Evolutionary conservation across 2,113 vertebrate species (phyloP).

Genomic region (Eupsittula cactorum): DNA sequence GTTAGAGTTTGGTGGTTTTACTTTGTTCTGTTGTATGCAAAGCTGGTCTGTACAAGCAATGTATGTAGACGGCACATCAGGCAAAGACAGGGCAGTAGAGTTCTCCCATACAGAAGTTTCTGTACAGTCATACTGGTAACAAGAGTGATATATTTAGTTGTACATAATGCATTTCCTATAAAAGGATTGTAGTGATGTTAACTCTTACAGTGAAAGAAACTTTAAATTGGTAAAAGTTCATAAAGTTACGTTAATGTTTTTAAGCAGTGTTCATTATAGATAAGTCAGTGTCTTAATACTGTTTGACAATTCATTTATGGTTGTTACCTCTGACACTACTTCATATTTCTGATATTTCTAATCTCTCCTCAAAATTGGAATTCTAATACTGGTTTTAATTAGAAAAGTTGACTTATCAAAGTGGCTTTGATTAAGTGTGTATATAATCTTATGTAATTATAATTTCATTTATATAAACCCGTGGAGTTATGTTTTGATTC

Average conservation of each 20-base stretch:
- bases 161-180: background rate
- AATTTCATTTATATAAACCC: constrained; percentile 34
- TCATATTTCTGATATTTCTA: constrained; percentile 59
- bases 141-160: background rate
- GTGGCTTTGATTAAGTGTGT: constrained; percentile 50
- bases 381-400: constrained; percentile 58
- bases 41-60: background rate
- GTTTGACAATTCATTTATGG: constrained; percentile 47
- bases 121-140: background rate
- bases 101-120: background rate
- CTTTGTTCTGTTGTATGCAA: background rate
- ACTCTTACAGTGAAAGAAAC: constrained; percentile 27
- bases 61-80: background rate
- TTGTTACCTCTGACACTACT: constrained; percentile 56
- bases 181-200: background rate
- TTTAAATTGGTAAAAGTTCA: constrained; percentile 36
- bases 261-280: constrained; percentile 57
- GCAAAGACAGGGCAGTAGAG: background rate
- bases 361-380: constrained; percentile 55
- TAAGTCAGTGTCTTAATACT: constrained; percentile 56
- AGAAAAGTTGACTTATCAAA: constrained; percentile 58
- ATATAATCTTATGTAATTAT: constrained; percentile 38
- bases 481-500: constrained; percentile 14
- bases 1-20: background rate
- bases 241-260: constrained; percentile 33